A percentile compares a stretch with the other conserved stretches of the same genome.
Evolutionary conservation across 2,113 vertebrate genomes (phyloP).

Genomic region (Tachuris rubrigastra): DNA sequence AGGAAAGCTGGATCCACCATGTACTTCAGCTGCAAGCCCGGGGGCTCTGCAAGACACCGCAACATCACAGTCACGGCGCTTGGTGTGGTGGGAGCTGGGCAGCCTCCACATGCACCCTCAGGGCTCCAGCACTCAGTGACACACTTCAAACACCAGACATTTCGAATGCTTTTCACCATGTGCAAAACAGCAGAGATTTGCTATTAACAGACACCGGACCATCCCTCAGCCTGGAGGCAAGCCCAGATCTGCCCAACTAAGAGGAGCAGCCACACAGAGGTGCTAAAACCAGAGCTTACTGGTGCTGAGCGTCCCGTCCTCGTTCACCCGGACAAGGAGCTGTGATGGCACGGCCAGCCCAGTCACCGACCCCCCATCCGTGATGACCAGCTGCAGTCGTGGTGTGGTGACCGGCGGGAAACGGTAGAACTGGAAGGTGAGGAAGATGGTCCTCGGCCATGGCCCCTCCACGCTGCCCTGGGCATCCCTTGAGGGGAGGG

Average conservation of each 20-base stretch:
- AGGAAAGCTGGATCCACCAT: constrained; percentile 80
- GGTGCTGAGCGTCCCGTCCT: constrained; percentile 66
- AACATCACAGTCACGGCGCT: neutral
- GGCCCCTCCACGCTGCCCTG: neutral
- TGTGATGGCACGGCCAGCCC: constrained; percentile 37
- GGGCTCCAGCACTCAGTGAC: neutral
- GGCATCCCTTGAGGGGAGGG: constrained; percentile 67
- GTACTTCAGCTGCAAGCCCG: constrained; percentile 86
- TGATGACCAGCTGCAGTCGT: constrained; percentile 78
- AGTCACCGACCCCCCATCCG: neutral
- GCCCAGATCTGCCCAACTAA: neutral
- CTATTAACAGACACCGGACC: neutral
- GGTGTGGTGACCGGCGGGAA: constrained; percentile 84
- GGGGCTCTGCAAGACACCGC: constrained; percentile 68
- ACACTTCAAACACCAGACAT: neutral
- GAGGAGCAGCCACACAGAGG: accelerated
- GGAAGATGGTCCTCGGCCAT: constrained; percentile 82
- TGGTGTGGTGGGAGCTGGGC: neutral
- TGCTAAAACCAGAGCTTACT: constrained; percentile 69
- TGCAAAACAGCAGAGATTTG: neutral
- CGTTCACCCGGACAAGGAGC: constrained; percentile 73
- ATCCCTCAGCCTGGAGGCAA: neutral
- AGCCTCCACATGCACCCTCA: neutral
- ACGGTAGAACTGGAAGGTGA: constrained; percentile 97
- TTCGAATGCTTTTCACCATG: neutral